Base-by-base conservation (phyloP, 1,140 invertebrate genomes). In the Augochlora pura region DNA sequence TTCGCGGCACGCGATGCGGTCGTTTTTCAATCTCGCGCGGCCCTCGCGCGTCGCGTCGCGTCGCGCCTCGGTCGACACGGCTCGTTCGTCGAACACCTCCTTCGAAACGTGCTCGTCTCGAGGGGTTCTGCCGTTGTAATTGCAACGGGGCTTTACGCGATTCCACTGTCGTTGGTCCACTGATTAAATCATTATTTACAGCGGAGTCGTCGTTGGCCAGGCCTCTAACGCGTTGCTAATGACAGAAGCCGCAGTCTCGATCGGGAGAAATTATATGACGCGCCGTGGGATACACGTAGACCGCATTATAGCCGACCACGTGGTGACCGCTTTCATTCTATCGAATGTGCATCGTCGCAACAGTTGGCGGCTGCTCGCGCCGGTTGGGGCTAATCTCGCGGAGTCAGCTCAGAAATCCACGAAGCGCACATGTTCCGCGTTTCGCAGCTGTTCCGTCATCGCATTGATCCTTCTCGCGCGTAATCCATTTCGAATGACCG, bases 131-230 rank as follows among this genome's bases (percentile, higher is more conserved):
- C 32, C 16, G 1, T 25, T 65, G 39, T 74, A 60, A 76, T 71
- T 73, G 69, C 23, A 38, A 39, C 23, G 16, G 6, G 39, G 12
- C 21, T 10, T n/a, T 23, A 46, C 18, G 57, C 63, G 73, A 84
- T 77, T 27, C 69, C 77, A 84, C 81, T 84, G 81, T 72, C 65
- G 64, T 23, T n/a, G 59, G 25, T 59, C 74, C 77, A 57, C 49
- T 64, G 67, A 85, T 83, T 83, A 68, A 73, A 72, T 66, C 81
- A 77, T 85, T 83, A 83, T 82, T 68, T 67, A 38, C 59, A 63
- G 59, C 21, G 23, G 68, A 69, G 54, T 18, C 27, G 59, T 70
- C 52, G 73, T 38, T 38, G 52, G 75, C 67, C 39, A 57, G 39
- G 38, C 46, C 67, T 38, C 42, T 77, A 81, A 81, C 52, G 60